A percentile compares a stretch with the other conserved stretches of the same genome.
Conservation (phyloP, 2,113 vertebrate species). For the Danio rerio region DNA sequence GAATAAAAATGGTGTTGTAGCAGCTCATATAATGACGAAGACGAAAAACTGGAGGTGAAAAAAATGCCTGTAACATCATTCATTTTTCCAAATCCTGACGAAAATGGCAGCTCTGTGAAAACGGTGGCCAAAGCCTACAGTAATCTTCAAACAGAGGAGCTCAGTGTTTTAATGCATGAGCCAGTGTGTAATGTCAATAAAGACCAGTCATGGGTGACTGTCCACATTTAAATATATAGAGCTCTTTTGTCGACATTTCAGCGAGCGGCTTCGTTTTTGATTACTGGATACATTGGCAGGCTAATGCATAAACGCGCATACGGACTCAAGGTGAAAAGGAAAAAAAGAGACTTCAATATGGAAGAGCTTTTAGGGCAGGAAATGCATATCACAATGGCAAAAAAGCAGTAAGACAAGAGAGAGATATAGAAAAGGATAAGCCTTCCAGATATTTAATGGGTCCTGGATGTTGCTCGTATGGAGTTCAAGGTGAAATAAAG, state of each 20-base stretch:
- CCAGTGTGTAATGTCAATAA: slow-evolving; percentile 40
- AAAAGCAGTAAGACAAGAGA: background rate
- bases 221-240: slow-evolving; percentile 56
- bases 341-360: slow-evolving; percentile 13
- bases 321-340: slow-evolving; percentile 20
- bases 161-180: slow-evolving; percentile 25
- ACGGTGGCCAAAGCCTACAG: slow-evolving; percentile 21
- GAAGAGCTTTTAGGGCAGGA: slow-evolving; percentile 28
- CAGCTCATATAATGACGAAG: background rate
- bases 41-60: background rate
- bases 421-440: slow-evolving; percentile 2
- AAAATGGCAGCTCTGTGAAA: background rate
- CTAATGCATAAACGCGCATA: slow-evolving; percentile 33
- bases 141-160: slow-evolving; percentile 29
- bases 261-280: slow-evolving; percentile 24
- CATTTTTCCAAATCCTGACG: slow-evolving; percentile 24
- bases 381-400: slow-evolving; percentile 24
- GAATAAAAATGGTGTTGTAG: background rate
- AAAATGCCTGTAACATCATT: background rate
- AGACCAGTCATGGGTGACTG: slow-evolving; percentile 27
- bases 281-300: slow-evolving; percentile 39
- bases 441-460: background rate
- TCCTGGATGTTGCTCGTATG: slow-evolving; percentile 17
- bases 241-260: slow-evolving; percentile 46
- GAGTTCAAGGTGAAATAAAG: slow-evolving; percentile 28